Conservation (phyloP, 2,888 invertebrate genomes). For the Meliscaeva auricollis region DNA sequence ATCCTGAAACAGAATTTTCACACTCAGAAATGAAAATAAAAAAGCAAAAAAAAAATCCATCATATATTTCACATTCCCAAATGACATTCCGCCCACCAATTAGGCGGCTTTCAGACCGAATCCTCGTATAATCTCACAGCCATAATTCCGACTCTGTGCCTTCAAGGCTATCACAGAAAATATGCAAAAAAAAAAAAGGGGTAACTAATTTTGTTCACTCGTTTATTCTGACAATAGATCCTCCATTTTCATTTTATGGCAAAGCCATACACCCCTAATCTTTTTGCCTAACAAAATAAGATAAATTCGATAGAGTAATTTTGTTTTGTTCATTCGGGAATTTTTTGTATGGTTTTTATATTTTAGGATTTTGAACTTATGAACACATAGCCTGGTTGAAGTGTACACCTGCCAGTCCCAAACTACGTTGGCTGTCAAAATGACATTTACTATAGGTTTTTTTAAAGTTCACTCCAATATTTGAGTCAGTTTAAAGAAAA, state of each 20-base stretch:
- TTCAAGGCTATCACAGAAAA: neutral
- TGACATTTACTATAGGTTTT: too few species aligned
- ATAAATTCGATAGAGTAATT: constrained; percentile 2
- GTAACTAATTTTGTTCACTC: constrained; percentile 5
- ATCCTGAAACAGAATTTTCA: constrained; percentile 36
- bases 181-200: constrained; percentile 5
- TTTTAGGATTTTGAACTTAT: too few species aligned
- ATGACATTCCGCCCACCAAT: constrained; percentile 53
- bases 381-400: too few species aligned
- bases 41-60: neutral
- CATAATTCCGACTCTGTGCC: constrained; percentile 28
- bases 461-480: too few species aligned
- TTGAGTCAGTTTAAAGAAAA: too few species aligned
- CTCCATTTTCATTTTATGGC: neutral
- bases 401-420: too few species aligned
- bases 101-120: constrained; percentile 36
- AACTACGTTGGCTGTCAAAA: too few species aligned
- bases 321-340: too few species aligned
- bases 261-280: constrained; percentile 9
- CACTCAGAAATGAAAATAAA: neutral
- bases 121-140: constrained; percentile 32
- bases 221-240: constrained; percentile 30
- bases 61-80: constrained; percentile 25
- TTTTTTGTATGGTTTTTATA: too few species aligned
- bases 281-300: constrained; percentile 14